Evolutionary conservation across 1,140 invertebrate species (phyloP).

Genomic region (Hestina assimilis): DNA sequence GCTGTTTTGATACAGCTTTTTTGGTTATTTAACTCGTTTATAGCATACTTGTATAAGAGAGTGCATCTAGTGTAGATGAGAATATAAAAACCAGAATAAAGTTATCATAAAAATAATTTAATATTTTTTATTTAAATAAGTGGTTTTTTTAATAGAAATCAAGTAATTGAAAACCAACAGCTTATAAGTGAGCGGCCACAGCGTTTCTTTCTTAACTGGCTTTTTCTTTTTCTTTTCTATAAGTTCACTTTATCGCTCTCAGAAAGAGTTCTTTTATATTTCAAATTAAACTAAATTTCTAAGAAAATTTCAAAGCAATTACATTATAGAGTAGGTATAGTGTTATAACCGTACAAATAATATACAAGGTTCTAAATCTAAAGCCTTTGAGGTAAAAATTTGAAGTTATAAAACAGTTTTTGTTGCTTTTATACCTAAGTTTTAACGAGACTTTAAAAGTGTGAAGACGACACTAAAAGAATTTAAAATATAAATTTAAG

Average conservation of each 20-base stretch:
- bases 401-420: too few relatives aligned
- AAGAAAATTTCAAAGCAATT: not conserved
- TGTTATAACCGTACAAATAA: not conserved
- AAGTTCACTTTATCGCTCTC: not conserved
- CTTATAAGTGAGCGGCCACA: constrained; percentile 1
- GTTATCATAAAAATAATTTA: not conserved
- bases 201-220: not conserved
- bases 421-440: too few relatives aligned
- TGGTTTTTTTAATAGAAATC: not conserved
- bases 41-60: too few relatives aligned
- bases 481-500: too few relatives aligned
- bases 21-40: too few relatives aligned
- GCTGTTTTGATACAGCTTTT: too few relatives aligned
- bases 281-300: not conserved
- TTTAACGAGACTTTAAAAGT: too few relatives aligned
- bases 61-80: too few relatives aligned
- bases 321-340: not conserved
- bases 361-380: too few relatives aligned
- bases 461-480: too few relatives aligned
- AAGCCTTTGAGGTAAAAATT: too few relatives aligned
- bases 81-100: not conserved
- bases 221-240: not conserved
- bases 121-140: not conserved
- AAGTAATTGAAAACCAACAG: constrained; percentile 3
- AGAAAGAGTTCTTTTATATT: not conserved